Percentiles rank a stretch among this genome's conserved stretches.
phyloP scores from a whole-genome alignment of 2,797 vertebrate genomes.

The Neoniphon sammara region DNA sequence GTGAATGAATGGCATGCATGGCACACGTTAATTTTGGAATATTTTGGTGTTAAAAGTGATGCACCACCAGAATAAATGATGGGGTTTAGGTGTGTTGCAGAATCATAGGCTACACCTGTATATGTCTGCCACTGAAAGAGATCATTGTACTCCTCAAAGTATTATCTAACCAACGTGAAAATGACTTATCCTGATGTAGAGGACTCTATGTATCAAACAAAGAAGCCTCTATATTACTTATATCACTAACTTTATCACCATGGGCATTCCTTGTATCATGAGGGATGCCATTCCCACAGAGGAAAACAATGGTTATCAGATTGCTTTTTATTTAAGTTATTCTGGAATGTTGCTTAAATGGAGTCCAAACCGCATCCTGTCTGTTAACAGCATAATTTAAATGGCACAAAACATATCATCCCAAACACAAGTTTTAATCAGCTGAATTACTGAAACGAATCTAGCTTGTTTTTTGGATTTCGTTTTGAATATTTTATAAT shows the following conservation, averaged over 20 bases:
- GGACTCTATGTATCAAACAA: conserved; percentile 60
- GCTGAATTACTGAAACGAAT: neutral
- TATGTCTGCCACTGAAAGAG: conserved; percentile 55
- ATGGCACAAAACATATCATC: neutral
- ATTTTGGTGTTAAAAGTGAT: conserved; percentile 6
- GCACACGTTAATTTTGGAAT: too few relatives aligned
- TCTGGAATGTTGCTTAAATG: conserved; percentile 53
- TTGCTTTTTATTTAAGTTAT: conserved; percentile 55
- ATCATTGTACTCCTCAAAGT: conserved; percentile 48
- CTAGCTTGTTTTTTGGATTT: neutral
- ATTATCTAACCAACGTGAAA: conserved; percentile 66
- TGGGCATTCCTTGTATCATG: conserved; percentile 63
- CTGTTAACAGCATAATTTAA: conserved; percentile 33
- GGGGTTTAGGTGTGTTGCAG: conserved; percentile 15
- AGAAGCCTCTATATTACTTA: conserved; percentile 63
- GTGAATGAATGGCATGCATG: too few relatives aligned
- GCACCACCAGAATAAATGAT: conserved; percentile 20
- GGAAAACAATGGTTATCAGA: conserved; percentile 73
- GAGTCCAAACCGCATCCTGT: conserved; percentile 23
- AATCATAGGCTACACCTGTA: conserved; percentile 44
- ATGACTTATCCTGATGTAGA: conserved; percentile 58
- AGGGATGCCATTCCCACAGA: conserved; percentile 60
- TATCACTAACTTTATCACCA: conserved; percentile 70
- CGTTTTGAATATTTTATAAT: neutral
- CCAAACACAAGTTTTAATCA: neutral